A percentile compares a stretch with the other conserved stretches of the same genome.
phyloP scores from a whole-genome alignment of 2,113 vertebrate species.

The Bufo bufo region DNA sequence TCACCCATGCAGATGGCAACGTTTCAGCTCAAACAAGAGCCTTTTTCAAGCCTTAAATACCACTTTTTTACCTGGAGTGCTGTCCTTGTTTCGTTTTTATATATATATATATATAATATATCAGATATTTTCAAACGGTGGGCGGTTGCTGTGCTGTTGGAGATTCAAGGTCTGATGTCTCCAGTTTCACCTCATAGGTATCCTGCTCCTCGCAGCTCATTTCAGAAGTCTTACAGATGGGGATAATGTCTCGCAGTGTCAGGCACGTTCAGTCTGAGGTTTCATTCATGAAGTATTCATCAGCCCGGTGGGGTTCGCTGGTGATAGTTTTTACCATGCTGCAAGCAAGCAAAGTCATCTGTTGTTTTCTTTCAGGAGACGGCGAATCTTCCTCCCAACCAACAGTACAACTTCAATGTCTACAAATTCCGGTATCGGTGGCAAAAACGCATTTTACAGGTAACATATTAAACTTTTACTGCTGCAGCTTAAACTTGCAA shows the following conservation, averaged over 20 bases:
- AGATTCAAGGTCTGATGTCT: neutral
- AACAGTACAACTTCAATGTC: constrained; percentile 78
- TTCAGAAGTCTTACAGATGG: neutral
- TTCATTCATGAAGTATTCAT: constrained; percentile 50
- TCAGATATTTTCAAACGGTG: too few species aligned
- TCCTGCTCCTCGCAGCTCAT: neutral
- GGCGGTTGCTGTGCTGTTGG: neutral
- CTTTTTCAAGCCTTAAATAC: too few species aligned
- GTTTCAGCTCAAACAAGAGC: too few species aligned
- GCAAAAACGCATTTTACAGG: constrained; percentile 81
- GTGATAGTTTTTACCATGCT: neutral
- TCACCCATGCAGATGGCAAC: too few species aligned
- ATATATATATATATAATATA: too few species aligned
- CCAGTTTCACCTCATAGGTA: neutral
- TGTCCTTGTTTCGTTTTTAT: too few species aligned
- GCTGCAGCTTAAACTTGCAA: neutral
- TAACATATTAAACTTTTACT: constrained; percentile 55
- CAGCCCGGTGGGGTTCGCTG: neutral
- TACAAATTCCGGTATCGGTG: constrained; percentile 77
- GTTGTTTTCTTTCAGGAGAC: constrained; percentile 62
- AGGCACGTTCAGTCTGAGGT: neutral
- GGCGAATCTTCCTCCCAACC: constrained; percentile 62
- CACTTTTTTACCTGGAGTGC: too few species aligned
- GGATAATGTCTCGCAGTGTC: neutral
- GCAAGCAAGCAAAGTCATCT: neutral